phyloP scores from a whole-genome alignment of 2,113 vertebrate species.

The Lanius collurio region DNA sequence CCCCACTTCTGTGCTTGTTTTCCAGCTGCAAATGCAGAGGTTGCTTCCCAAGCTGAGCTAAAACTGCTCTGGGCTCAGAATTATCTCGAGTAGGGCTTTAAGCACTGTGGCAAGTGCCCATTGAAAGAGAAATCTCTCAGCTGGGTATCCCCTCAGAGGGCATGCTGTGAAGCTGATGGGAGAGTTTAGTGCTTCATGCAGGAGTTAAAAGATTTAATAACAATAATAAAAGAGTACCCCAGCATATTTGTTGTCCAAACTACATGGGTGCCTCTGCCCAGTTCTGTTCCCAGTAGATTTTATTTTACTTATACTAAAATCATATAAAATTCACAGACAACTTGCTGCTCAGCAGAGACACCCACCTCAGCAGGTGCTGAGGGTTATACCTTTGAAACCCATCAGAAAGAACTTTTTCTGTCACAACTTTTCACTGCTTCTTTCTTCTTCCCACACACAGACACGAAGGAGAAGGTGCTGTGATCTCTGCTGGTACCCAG shows the following conservation, averaged over 20 bases:
- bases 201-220: neutral
- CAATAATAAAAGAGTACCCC: constrained; percentile 32
- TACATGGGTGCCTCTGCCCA: neutral
- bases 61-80: neutral
- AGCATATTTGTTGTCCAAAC: neutral
- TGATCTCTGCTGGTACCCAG: neutral
- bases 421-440: neutral
- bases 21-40: neutral
- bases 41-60: neutral
- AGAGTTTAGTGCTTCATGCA: neutral
- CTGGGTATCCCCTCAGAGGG: neutral
- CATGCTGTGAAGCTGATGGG: neutral
- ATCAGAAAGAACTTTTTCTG: neutral
- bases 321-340: neutral
- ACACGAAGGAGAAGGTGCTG: neutral
- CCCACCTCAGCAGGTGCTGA: neutral
- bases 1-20: neutral
- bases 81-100: neutral
- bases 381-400: neutral
- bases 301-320: neutral
- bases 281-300: neutral
- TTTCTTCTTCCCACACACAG: neutral
- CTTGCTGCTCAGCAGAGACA: neutral
- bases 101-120: neutral
- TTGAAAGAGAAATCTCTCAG: neutral